Percentiles rank a stretch among this genome's conserved stretches.
Conservation (phyloP, 2,113 vertebrate genomes). For the Vanacampus margaritifer region DNA sequence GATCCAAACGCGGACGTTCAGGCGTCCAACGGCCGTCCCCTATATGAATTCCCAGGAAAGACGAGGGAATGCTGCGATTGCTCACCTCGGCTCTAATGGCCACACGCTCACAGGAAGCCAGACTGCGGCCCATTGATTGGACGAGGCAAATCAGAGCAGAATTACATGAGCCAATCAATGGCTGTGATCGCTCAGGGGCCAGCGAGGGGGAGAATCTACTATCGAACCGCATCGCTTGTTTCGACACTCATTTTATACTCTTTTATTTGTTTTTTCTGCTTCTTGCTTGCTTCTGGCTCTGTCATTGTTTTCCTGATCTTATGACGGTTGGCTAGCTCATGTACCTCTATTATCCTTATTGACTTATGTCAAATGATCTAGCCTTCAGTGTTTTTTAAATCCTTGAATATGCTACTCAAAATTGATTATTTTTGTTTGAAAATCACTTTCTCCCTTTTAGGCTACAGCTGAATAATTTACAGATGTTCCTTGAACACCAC, state of each 20-base stretch:
- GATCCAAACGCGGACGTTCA: neutral
- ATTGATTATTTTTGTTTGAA: too few relatives aligned
- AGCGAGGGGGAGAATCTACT: constrained; percentile 45
- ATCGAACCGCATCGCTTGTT: constrained; percentile 52
- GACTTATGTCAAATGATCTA: neutral
- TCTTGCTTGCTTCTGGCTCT: neutral
- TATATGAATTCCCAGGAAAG: neutral
- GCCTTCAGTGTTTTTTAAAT: neutral
- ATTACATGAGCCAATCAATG: constrained; percentile 71
- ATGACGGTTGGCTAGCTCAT: neutral
- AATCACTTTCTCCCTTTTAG: too few relatives aligned
- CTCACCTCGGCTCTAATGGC: constrained; percentile 49
- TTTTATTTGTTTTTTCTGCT: neutral
- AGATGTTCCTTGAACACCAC: too few relatives aligned
- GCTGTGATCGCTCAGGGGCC: constrained; percentile 57
- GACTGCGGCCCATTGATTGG: constrained; percentile 66
- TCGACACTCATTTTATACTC: constrained; percentile 12
- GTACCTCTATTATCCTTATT: neutral
- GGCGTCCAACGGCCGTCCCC: neutral
- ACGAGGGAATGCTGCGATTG: constrained; percentile 27
- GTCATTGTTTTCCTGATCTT: neutral
- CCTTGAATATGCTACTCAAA: too few relatives aligned
- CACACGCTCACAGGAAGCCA: constrained; percentile 53
- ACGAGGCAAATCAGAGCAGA: constrained; percentile 62
- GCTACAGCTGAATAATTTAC: too few relatives aligned